Conservation (phyloP, 2,888 invertebrate species). For the Willowsia nigromaculata region DNA sequence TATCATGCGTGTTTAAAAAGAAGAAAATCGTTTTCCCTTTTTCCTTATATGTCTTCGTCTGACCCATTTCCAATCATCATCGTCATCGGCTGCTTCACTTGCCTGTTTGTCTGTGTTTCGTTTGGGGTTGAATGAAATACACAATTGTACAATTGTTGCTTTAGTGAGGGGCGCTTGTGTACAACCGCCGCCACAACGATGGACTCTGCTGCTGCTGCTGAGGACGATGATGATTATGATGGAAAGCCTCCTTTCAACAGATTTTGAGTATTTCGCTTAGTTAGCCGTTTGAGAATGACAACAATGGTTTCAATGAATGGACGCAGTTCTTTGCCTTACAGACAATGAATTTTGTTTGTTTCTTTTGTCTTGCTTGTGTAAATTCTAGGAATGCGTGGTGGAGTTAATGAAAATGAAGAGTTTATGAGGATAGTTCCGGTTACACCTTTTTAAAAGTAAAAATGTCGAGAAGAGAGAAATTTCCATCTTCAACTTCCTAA, state of each 20-base stretch:
- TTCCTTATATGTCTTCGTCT: conserved; percentile 71
- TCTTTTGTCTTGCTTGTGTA: background rate
- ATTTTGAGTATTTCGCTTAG: background rate
- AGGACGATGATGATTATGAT: background rate
- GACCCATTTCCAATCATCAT: conserved; percentile 69
- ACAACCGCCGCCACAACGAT: background rate
- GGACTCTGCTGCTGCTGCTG: too few relatives aligned
- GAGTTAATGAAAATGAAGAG: conserved; percentile 40
- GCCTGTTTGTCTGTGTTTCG: background rate
- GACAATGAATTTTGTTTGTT: background rate
- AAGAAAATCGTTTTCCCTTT: conserved; percentile 70
- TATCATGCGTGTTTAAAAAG: conserved; percentile 17
- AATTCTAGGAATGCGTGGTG: background rate
- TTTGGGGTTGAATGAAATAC: background rate
- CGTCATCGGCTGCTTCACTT: conserved; percentile 48
- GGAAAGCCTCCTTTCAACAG: conserved; percentile 1
- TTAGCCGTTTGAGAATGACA: background rate
- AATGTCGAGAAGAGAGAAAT: background rate
- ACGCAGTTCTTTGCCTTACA: background rate
- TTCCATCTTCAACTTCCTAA: background rate
- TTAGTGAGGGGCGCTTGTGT: background rate
- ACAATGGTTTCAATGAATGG: background rate
- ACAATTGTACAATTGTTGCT: background rate
- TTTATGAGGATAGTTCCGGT: conserved; percentile 41
- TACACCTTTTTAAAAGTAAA: conserved; percentile 1